Conservation (phyloP, 1,140 invertebrate genomes). For the Scaptodrosophila lebanonensis region DNA sequence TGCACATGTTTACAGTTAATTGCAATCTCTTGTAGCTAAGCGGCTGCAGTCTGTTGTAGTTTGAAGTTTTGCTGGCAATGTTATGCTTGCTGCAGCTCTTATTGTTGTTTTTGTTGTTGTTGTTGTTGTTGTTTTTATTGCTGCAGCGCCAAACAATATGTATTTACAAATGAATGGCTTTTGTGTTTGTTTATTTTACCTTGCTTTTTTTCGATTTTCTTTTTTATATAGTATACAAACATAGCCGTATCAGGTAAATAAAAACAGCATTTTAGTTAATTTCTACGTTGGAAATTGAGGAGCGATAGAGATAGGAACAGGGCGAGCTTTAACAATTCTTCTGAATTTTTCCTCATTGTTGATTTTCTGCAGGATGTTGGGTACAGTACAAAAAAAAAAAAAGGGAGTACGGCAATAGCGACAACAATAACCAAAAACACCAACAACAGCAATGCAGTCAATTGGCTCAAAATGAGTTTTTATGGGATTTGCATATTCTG, state of each 20-base stretch:
- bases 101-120: slow-evolving; percentile 7
- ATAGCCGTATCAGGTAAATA: slow-evolving; percentile 22
- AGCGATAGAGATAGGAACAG: slow-evolving; percentile 10
- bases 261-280: slow-evolving; percentile 61
- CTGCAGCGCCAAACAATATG: slow-evolving; percentile 46
- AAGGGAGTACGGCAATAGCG: not conserved
- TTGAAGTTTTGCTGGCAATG: not conserved
- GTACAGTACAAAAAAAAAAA: slow-evolving; percentile 23
- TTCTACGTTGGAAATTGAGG: slow-evolving; percentile 24
- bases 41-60: slow-evolving; percentile 11
- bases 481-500: slow-evolving; percentile 69
- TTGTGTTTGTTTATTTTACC: slow-evolving; percentile 38
- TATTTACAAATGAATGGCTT: slow-evolving; percentile 59
- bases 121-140: slow-evolving; percentile 14
- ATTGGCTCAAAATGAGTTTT: slow-evolving; percentile 72
- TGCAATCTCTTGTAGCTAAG: slow-evolving; percentile 3
- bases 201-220: slow-evolving; percentile 17
- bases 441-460: slow-evolving; percentile 57
- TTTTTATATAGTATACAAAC: slow-evolving; percentile 5
- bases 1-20: slow-evolving; percentile 1
- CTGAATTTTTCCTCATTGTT: slow-evolving; percentile 31
- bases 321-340: slow-evolving; percentile 17
- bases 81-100: slow-evolving; percentile 4
- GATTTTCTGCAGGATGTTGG: slow-evolving; percentile 42
- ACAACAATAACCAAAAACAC: slow-evolving; percentile 5